A percentile compares a stretch with the other conserved stretches of the same genome.
These are phyloP conservation scores for Platerodrilus igneus DNA, from an alignment of 2,888 invertebrate species.

Conservation along the genomic window DNA sequence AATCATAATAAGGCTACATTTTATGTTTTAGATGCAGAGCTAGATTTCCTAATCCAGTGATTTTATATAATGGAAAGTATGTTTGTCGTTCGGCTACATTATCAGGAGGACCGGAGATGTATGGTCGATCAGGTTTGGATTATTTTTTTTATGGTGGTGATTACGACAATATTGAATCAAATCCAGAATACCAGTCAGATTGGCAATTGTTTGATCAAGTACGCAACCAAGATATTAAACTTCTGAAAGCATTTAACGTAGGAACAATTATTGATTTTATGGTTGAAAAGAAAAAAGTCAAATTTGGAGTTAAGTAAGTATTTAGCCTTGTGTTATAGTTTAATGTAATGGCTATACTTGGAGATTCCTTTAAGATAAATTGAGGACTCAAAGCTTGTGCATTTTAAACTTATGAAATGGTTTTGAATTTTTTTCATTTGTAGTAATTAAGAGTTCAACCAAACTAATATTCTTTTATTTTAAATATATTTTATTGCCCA, in stretches of 20 bases:
- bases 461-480: no score
- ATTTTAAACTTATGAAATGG: no score
- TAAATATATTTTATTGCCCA: no score
- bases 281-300: constrained; percentile 81
- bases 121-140: constrained; percentile 61
- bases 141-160: constrained; percentile 52
- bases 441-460: no score
- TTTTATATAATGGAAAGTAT: constrained; percentile 68
- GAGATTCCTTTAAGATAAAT: no score
- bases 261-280: constrained; percentile 74
- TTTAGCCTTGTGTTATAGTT: no score
- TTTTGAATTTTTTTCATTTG: no score
- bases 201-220: constrained; percentile 61
- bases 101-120: constrained; percentile 69
- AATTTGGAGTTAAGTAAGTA: constrained; percentile 73
- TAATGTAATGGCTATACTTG: no score
- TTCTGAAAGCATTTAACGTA: constrained; percentile 65
- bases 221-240: constrained; percentile 63
- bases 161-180: constrained; percentile 22
- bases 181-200: constrained; percentile 35
- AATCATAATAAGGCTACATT: no score
- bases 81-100: constrained; percentile 72
- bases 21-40: constrained; percentile 57
- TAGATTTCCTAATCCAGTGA: constrained; percentile 72
- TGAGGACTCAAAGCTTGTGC: no score